A percentile compares a stretch with the other conserved stretches of the same genome.
These are phyloP conservation scores for Meiosimyza platycephala DNA, from an alignment of 2,888 invertebrate genomes.

Conservation along the genomic window DNA sequence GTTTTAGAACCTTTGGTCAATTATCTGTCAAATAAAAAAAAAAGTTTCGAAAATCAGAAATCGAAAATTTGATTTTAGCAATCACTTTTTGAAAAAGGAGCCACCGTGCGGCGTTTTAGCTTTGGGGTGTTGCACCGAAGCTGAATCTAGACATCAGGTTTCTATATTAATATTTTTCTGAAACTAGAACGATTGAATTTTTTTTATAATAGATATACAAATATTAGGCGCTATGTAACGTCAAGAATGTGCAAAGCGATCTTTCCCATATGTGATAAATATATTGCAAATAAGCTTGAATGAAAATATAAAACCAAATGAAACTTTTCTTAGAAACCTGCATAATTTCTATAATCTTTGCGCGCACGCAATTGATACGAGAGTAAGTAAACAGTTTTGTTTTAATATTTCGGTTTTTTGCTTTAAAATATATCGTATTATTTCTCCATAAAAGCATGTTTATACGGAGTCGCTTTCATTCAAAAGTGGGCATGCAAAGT, in stretches of 20 bases:
- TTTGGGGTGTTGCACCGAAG: constrained; percentile 76
- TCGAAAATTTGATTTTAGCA: no score
- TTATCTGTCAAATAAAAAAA: no score
- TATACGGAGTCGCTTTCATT: constrained; percentile 56
- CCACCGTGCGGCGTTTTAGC: constrained; percentile 88
- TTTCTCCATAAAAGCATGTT: constrained; percentile 62
- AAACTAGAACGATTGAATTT: background rate
- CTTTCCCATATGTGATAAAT: constrained; percentile 77
- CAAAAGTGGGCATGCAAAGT: constrained; percentile 66
- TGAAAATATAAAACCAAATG: constrained; percentile 74
- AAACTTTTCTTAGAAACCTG: constrained; percentile 73
- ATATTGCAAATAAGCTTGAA: constrained; percentile 75
- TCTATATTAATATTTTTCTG: constrained; percentile 31
- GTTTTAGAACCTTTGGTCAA: no score
- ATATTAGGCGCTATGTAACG: constrained; percentile 81
- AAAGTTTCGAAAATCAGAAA: no score
- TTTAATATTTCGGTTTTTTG: background rate
- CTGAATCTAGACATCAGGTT: constrained; percentile 75
- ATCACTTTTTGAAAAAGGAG: no score
- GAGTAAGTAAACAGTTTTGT: constrained; percentile 61
- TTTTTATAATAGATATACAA: constrained; percentile 75
- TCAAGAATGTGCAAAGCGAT: constrained; percentile 72
- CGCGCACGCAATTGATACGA: constrained; percentile 68
- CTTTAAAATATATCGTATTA: no score
- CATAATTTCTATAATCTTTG: constrained; percentile 73